Evolutionary conservation across 2,888 invertebrate genomes (phyloP).

Genomic region (Troides aeacus): DNA sequence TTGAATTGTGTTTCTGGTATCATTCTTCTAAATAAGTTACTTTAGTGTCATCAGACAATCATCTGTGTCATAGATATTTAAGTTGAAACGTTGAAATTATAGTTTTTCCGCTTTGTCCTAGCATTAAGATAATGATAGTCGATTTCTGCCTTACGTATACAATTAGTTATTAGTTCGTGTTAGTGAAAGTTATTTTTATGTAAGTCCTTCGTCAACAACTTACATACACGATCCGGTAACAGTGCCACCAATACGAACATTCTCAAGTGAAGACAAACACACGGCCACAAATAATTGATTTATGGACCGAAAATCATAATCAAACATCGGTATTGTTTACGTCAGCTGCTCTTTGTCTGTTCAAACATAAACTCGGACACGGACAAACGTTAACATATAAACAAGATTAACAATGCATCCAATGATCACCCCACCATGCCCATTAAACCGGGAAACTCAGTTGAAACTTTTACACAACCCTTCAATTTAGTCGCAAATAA

Average conservation of each 20-base stretch:
- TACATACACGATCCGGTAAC: not conserved
- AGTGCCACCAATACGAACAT: not conserved
- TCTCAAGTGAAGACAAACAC: slow-evolving; percentile 29
- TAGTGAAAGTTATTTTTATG: too few relatives aligned
- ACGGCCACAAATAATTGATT: slow-evolving; percentile 34
- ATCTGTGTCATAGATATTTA: too few relatives aligned
- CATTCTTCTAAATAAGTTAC: too few relatives aligned
- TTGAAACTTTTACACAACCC: not conserved
- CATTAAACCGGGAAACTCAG: not conserved
- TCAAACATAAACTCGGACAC: slow-evolving; percentile 17
- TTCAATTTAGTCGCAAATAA: slow-evolving; percentile 14
- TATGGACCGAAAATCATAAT: slow-evolving; percentile 25
- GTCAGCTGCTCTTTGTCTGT: slow-evolving; percentile 21
- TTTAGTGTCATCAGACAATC: too few relatives aligned
- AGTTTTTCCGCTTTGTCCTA: too few relatives aligned
- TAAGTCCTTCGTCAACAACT: not conserved
- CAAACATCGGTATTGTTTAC: slow-evolving; percentile 25
- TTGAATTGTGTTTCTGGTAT: too few relatives aligned
- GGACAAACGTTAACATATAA: slow-evolving; percentile 2
- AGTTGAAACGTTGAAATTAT: too few relatives aligned
- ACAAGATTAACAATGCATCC: slow-evolving; percentile 20
- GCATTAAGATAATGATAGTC: too few relatives aligned
- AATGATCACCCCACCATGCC: not conserved
- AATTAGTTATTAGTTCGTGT: too few relatives aligned
- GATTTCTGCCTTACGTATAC: too few relatives aligned